phyloP scores from a whole-genome alignment of 2,888 invertebrate species.

The Acrocera orbiculus region DNA sequence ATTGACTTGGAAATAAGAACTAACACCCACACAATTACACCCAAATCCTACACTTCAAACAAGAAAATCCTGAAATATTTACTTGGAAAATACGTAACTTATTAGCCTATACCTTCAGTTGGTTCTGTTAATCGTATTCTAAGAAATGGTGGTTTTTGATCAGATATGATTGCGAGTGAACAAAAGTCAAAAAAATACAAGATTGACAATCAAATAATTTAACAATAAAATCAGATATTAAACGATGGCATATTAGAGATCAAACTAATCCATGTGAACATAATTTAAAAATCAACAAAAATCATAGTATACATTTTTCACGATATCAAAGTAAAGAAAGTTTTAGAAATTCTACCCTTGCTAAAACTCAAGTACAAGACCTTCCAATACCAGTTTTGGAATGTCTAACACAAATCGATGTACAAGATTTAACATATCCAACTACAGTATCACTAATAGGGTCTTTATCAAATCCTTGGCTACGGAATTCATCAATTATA shows the following conservation, averaged over 20 bases:
- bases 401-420: slow-evolving; percentile 5
- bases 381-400: slow-evolving; percentile 16
- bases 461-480: slow-evolving; percentile 29
- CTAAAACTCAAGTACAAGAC: slow-evolving; percentile 6
- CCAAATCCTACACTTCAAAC: slow-evolving; percentile 83
- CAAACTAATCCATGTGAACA: background rate
- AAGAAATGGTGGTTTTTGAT: slow-evolving; percentile 71
- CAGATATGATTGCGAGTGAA: slow-evolving; percentile 34
- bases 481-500: slow-evolving; percentile 30
- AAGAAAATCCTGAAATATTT: slow-evolving; percentile 90
- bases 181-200: slow-evolving; percentile 23
- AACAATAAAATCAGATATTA: background rate
- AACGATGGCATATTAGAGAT: background rate
- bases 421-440: slow-evolving; percentile 12
- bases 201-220: background rate
- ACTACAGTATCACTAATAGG: slow-evolving; percentile 12
- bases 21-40: too few relatives aligned
- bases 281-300: slow-evolving; percentile 1
- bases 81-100: slow-evolving; percentile 93
- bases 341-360: background rate
- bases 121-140: slow-evolving; percentile 88
- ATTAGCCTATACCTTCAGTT: slow-evolving; percentile 79
- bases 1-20: too few relatives aligned
- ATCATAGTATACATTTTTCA: background rate
- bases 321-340: background rate